phyloP scores from a whole-genome alignment of 2,797 vertebrate species.

The Tadarida brasiliensis region DNA sequence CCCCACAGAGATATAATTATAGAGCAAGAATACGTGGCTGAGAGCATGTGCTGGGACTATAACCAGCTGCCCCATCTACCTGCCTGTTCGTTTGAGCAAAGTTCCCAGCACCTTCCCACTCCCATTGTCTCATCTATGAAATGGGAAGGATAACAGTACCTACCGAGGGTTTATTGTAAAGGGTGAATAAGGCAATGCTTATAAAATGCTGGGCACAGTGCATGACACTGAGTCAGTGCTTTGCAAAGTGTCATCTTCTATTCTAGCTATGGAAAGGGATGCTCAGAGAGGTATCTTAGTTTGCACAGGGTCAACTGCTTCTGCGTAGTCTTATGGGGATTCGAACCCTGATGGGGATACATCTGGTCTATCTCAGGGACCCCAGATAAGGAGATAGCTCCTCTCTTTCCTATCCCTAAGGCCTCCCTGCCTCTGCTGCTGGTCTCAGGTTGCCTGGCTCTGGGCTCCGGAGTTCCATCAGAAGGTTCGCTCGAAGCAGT shows the following conservation, averaged over 20 bases:
- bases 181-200: not conserved
- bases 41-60: not conserved
- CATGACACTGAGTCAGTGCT: not conserved
- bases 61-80: not conserved
- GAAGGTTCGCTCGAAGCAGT: not conserved
- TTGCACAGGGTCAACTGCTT: not conserved
- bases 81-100: not conserved
- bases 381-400: not conserved
- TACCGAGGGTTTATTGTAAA: not conserved
- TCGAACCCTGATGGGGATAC: not conserved
- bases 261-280: not conserved
- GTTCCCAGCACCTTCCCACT: not conserved
- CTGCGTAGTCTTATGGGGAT: accelerated
- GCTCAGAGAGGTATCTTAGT: not conserved
- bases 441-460: not conserved
- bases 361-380: not conserved
- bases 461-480: not conserved
- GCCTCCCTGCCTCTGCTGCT: not conserved
- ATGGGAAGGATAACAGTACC: not conserved
- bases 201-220: not conserved
- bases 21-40: not conserved
- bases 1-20: not conserved
- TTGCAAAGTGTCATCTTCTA: not conserved
- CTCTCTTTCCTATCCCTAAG: not conserved
- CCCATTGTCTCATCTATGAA: not conserved